These are phyloP conservation scores for Pseudomyrmex sp. DNA, from an alignment of 1,140 invertebrate species.

Conservation along the genomic window DNA sequence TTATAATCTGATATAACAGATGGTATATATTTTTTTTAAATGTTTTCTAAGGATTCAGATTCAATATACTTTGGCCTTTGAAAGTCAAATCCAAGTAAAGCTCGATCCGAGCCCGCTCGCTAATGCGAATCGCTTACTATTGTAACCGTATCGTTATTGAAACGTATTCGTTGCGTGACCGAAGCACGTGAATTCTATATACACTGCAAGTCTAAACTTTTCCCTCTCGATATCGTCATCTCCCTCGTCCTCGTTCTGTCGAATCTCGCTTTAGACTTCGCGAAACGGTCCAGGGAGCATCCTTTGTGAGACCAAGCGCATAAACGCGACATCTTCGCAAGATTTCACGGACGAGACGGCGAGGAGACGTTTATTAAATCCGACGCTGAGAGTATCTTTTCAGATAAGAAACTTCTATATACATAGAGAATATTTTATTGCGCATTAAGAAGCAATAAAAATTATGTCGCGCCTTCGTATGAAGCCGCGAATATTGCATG, in stretches of 20 bases:
- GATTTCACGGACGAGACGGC: slow-evolving; percentile 21
- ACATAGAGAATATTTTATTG: slow-evolving; percentile 50
- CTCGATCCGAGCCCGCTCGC: background rate
- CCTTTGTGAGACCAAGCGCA: slow-evolving; percentile 48
- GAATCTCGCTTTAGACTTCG: slow-evolving; percentile 17
- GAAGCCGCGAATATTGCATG: background rate
- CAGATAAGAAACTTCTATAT: slow-evolving; percentile 36
- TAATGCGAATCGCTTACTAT: background rate
- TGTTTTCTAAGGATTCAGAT: background rate
- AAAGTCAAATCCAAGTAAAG: background rate
- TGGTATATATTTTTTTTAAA: slow-evolving; percentile 13
- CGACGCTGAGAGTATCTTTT: slow-evolving; percentile 36
- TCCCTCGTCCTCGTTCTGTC: slow-evolving; percentile 10
- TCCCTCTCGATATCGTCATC: slow-evolving; percentile 7
- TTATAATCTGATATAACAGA: background rate
- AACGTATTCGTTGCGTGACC: background rate
- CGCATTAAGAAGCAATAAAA: slow-evolving; percentile 31
- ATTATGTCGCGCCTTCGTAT: slow-evolving; percentile 22
- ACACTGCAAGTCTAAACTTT: slow-evolving; percentile 19
- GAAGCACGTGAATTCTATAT: background rate
- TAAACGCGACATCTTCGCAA: slow-evolving; percentile 23
- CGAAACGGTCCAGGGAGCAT: background rate
- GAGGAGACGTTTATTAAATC: slow-evolving; percentile 53
- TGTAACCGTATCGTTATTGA: slow-evolving; percentile 10
- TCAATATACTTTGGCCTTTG: background rate